Evolutionary conservation across 1,140 invertebrate genomes (phyloP).

Genomic region (Branchinecta lindahli): DNA sequence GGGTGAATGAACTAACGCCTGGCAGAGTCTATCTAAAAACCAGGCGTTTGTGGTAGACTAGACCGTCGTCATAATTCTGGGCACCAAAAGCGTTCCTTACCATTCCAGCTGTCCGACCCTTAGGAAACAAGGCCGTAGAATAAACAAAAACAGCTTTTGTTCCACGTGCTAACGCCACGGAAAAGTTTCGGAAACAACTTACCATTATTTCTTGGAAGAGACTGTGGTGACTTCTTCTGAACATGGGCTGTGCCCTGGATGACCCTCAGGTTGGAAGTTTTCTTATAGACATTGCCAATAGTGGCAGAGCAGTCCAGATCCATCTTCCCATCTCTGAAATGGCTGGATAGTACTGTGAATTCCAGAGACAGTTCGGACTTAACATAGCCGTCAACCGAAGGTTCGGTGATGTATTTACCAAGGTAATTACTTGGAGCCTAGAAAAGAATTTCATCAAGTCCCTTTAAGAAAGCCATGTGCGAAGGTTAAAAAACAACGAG

Average conservation of each 20-base stretch:
- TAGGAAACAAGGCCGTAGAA: too few relatives aligned
- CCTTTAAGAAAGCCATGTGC: too few relatives aligned
- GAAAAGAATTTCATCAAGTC: background rate
- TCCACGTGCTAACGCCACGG: too few relatives aligned
- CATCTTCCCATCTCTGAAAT: slow-evolving; percentile 1
- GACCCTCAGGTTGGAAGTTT: background rate
- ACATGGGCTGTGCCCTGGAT: background rate
- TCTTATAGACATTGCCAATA: slow-evolving; percentile 2
- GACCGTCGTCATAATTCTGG: too few relatives aligned
- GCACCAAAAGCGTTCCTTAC: too few relatives aligned
- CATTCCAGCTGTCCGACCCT: too few relatives aligned
- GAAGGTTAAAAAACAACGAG: too few relatives aligned
- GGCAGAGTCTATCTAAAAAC: too few relatives aligned
- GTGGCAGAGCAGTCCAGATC: background rate
- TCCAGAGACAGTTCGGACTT: background rate
- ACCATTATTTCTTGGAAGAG: background rate
- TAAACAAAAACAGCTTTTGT: too few relatives aligned
- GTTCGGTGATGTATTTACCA: background rate
- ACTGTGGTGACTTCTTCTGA: background rate
- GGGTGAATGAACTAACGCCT: too few relatives aligned
- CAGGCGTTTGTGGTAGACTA: too few relatives aligned
- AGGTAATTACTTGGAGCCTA: background rate
- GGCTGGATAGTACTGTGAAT: background rate
- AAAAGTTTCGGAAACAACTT: background rate
- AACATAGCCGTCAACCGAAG: background rate